Evolutionary conservation across 2,797 vertebrate species (phyloP).

Genomic region (Cetoscarus ocellatus): DNA sequence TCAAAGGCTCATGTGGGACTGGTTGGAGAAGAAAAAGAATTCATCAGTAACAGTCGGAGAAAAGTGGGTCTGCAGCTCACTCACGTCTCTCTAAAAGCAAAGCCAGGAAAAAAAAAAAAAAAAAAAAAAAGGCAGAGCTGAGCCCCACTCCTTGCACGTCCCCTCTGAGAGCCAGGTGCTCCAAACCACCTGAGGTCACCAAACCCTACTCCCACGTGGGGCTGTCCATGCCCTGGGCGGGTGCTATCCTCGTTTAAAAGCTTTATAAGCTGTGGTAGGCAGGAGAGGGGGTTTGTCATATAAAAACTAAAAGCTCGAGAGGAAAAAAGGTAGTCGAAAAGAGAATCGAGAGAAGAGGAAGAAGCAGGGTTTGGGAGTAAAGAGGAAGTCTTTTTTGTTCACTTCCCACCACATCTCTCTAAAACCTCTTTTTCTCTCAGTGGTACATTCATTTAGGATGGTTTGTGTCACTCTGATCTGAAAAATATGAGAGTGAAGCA

Average conservation of each 20-base stretch:
- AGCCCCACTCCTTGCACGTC: constrained; percentile 29
- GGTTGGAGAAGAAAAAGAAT: constrained; percentile 70
- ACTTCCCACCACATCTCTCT: constrained; percentile 18
- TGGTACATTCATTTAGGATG: constrained; percentile 66
- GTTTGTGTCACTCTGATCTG: constrained; percentile 48
- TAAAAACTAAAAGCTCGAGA: constrained; percentile 58
- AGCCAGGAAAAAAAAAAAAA: not conserved
- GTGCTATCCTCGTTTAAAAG: constrained; percentile 78
- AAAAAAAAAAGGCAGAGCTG: constrained; percentile 26
- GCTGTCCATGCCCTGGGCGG: constrained; percentile 58
- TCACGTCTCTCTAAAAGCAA: constrained; percentile 66
- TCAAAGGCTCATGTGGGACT: constrained; percentile 83
- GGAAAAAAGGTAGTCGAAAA: constrained; percentile 36
- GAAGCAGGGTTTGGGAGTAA: constrained; percentile 10
- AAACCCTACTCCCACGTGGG: constrained; percentile 53
- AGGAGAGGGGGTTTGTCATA: constrained; percentile 41
- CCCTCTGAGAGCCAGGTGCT: constrained; percentile 76
- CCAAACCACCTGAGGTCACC: constrained; percentile 75
- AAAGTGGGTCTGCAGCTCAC: constrained; percentile 64
- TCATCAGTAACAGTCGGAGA: constrained; percentile 63
- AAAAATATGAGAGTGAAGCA: not conserved
- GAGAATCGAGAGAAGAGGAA: constrained; percentile 13
- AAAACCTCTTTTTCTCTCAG: constrained; percentile 45
- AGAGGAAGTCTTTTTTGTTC: constrained; percentile 42
- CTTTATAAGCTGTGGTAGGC: constrained; percentile 52